Conservation (phyloP, 2,113 vertebrate genomes). For the Xyrauchen texanus region DNA sequence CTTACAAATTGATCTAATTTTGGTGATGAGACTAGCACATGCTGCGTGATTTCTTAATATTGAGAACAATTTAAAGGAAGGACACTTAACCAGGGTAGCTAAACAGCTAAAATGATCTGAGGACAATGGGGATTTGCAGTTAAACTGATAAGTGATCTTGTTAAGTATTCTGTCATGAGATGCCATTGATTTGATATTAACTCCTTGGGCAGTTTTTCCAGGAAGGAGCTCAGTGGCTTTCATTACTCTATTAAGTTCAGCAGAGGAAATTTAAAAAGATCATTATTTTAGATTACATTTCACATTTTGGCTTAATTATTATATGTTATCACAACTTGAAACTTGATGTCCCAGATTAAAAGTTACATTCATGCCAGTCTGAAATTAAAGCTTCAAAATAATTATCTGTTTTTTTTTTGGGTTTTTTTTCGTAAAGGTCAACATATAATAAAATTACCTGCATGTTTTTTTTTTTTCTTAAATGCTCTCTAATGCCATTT, state of each 20-base stretch:
- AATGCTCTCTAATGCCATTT: not conserved
- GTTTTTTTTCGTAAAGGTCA: not conserved
- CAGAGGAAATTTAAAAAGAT: not conserved
- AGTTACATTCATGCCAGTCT: not conserved
- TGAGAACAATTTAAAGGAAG: not conserved
- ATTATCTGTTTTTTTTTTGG: no score
- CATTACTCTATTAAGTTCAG: conserved; percentile 10
- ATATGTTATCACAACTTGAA: not conserved
- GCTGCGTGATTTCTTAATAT: conserved; percentile 15
- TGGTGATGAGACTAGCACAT: conserved; percentile 20
- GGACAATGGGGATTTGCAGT: not conserved
- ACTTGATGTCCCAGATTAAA: not conserved
- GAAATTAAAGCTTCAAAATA: not conserved
- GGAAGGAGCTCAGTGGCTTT: not conserved
- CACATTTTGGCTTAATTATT: not conserved
- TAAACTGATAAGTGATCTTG: conserved; percentile 33
- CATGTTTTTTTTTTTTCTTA: not conserved
- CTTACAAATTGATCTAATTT: conserved; percentile 30
- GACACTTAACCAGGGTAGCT: not conserved
- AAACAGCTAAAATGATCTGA: conserved; percentile 26
- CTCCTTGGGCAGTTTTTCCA: conserved; percentile 11
- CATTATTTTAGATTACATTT: conserved; percentile 24
- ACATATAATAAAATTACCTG: not conserved
- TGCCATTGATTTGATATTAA: conserved; percentile 24
- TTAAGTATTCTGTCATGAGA: conserved; percentile 7